Evolutionary conservation across 2,888 invertebrate genomes (phyloP).

Genomic region (Eurois occulta): DNA sequence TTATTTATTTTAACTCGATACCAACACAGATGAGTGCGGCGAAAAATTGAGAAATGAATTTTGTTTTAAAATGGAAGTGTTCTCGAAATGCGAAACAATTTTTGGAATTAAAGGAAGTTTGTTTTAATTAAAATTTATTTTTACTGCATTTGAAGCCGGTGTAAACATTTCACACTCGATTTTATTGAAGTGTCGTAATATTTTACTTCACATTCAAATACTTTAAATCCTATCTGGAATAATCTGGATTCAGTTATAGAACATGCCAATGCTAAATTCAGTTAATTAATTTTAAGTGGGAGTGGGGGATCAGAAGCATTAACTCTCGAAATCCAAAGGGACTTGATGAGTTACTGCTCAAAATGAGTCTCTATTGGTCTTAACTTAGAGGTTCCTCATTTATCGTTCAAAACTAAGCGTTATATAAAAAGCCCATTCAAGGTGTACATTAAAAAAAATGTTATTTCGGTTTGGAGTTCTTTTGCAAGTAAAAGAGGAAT

Average conservation of each 20-base stretch:
- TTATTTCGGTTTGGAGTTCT: constrained; percentile 31
- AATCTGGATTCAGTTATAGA: constrained; percentile 1
- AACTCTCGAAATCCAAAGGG: constrained; percentile 4
- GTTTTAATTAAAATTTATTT: constrained; percentile 49
- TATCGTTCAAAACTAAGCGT: constrained; percentile 2
- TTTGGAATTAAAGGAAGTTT: constrained; percentile 47
- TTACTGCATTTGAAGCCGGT: constrained; percentile 34
- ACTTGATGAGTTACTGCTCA: constrained; percentile 9
- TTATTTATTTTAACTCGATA: constrained; percentile 51
- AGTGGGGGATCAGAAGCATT: neutral
- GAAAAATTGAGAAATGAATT: constrained; percentile 35
- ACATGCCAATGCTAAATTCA: neutral
- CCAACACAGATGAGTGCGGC: constrained; percentile 17
- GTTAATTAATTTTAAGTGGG: constrained; percentile 18
- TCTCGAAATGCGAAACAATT: constrained; percentile 35
- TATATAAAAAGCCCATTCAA: constrained; percentile 9
- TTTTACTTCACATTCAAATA: constrained; percentile 19
- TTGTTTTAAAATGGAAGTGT: constrained; percentile 35
- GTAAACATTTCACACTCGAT: constrained; percentile 38
- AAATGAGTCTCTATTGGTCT: neutral
- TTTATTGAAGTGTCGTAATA: constrained; percentile 32
- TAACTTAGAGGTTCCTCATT: neutral
- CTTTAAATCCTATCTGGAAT: constrained; percentile 11
- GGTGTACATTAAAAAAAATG: constrained; percentile 12
- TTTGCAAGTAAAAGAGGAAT: constrained; percentile 46